Conservation (phyloP, 2,797 vertebrate species). For the Sebastes steindachneri region DNA sequence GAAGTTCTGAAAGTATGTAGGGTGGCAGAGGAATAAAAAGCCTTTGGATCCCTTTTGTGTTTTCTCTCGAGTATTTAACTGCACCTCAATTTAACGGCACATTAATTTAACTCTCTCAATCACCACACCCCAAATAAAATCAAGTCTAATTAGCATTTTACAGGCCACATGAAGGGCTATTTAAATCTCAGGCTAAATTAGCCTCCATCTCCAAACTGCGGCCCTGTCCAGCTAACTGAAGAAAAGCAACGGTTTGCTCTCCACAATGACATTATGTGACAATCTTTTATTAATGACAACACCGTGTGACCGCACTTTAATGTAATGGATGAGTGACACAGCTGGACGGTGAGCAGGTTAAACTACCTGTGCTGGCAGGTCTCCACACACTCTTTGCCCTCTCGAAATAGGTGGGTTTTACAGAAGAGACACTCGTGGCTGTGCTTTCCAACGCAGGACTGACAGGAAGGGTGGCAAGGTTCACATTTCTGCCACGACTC, state of each 20-base stretch:
- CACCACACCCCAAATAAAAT: conserved; percentile 54
- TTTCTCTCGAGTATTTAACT: conserved; percentile 61
- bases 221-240: conserved; percentile 14
- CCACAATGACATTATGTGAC: conserved; percentile 29
- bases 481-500: conserved; percentile 76
- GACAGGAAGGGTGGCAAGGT: conserved; percentile 87
- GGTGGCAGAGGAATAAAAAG: conserved; percentile 25
- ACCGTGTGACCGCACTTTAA: conserved; percentile 2
- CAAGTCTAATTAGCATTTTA: conserved; percentile 68
- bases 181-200: conserved; percentile 71
- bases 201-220: conserved; percentile 22
- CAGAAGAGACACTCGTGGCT: conserved; percentile 89
- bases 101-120: conserved; percentile 73
- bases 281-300: conserved; percentile 47
- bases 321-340: conserved; percentile 33
- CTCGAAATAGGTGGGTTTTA: conserved; percentile 83
- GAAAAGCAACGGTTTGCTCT: conserved; percentile 13
- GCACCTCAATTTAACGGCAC: conserved; percentile 70
- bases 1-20: neutral
- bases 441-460: conserved; percentile 85
- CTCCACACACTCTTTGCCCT: conserved; percentile 86
- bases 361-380: conserved; percentile 83
- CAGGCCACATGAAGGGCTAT: conserved; percentile 48
- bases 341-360: conserved; percentile 26
- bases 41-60: conserved; percentile 34